Percentiles rank a stretch among this genome's conserved stretches.
These are phyloP conservation scores for Sphaerolaimus hirsutus DNA, from an alignment of 2,888 invertebrate species.

Conservation along the genomic window DNA sequence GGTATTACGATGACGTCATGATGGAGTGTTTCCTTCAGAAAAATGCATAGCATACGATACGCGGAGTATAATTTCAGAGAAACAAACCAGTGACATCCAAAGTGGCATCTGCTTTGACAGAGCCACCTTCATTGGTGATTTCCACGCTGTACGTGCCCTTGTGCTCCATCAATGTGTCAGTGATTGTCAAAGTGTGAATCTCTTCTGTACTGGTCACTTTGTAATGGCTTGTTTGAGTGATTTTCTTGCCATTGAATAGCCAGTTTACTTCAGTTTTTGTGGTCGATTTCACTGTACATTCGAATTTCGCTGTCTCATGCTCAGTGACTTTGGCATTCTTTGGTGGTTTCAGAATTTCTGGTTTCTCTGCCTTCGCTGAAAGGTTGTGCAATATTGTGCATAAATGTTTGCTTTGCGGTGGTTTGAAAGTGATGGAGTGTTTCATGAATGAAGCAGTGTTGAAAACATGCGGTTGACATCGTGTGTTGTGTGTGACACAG, in stretches of 20 bases:
- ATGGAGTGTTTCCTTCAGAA: too few species aligned
- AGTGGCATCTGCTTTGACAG: not conserved
- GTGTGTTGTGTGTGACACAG: too few species aligned
- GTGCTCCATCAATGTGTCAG: constrained; percentile 21
- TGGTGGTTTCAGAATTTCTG: too few species aligned
- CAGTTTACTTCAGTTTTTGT: constrained; percentile 12
- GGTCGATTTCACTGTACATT: constrained; percentile 10
- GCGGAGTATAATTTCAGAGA: too few species aligned
- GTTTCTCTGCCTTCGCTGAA: too few species aligned
- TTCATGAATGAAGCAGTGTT: too few species aligned
- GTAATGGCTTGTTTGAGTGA: not conserved
- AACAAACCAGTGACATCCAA: not conserved
- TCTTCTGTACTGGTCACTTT: constrained; percentile 2
- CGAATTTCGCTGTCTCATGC: constrained; percentile 8
- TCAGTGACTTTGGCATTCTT: constrained; percentile 3
- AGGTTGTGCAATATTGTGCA: too few species aligned
- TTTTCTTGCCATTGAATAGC: constrained; percentile 6
- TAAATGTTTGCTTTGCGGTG: too few species aligned
- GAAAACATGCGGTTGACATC: too few species aligned
- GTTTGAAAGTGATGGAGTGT: too few species aligned
- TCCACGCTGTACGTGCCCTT: constrained; percentile 16
- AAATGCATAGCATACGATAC: too few species aligned
- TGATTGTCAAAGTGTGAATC: constrained; percentile 26
- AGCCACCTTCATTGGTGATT: constrained; percentile 17
- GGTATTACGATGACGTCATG: too few species aligned